Base-by-base conservation (phyloP, 2,113 vertebrate species). In the Alaudala cheleensis region DNA sequence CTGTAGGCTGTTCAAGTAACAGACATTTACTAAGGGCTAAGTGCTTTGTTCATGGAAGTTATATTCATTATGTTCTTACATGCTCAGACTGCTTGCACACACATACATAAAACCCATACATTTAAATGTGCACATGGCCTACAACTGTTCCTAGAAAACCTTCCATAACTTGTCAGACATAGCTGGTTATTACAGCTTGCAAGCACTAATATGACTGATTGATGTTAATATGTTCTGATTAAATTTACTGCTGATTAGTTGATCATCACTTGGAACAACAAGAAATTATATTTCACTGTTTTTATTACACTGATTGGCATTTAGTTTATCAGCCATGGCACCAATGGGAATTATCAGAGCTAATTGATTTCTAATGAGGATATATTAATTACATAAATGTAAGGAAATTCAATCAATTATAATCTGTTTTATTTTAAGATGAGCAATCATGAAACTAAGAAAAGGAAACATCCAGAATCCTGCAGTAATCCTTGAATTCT, bases 231-330 rank as follows among this genome's bases (percentile, higher is more conserved):
- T 81, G 76, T 97, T 97, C 94, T 96, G 96, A 97, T 96, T 97
- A 96, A 97, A 97, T 98, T 97, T 97, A 70, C 81, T 96, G 81
- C 92, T 98, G 96, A 98, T 97, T 97, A 97, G 95, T 96, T 95
- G 94, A 97, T 98, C 93, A 72, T 84, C 79, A 90, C 86, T 97
- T 97, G 93, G 86, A 97, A 98, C 93, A 97, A 96, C 94, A 97
- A 96, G 95, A 97, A 98, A 98, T 97, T 96, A 96, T 78, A 87
- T 95, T 96, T 96, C 94, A 93, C 91, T 97, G 71, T 49, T 95
- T 96, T 97, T 87, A 90, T 97, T 96, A 94, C 57, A 60, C 88
- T 96, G 96, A 94, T 87, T 95, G 86, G 61, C 86, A 57, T 95
- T 97, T 88, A 67, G 82, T 91, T 95, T 96, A 96, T 90, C 88